phyloP scores from a whole-genome alignment of 2,113 vertebrate genomes.

The Montifringilla adamsi region DNA sequence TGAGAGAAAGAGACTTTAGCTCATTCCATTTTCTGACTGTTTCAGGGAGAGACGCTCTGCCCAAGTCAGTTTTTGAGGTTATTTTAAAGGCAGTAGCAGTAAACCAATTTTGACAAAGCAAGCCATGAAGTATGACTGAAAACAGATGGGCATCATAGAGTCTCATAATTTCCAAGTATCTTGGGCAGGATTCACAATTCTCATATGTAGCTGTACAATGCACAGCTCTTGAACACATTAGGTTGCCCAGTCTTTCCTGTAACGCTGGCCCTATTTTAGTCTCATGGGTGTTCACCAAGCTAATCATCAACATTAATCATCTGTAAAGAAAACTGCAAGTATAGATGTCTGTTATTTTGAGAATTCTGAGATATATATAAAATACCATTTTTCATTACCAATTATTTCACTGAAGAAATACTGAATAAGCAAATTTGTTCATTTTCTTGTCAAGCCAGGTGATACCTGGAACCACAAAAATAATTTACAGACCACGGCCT shows the following conservation, averaged over 20 bases:
- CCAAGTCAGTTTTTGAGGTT: background rate
- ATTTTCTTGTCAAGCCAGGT: background rate
- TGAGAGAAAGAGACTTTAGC: background rate
- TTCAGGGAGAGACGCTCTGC: background rate
- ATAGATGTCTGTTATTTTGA: background rate
- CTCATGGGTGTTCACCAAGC: background rate
- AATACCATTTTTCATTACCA: background rate
- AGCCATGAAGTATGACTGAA: background rate
- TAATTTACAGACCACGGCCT: background rate
- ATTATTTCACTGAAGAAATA: background rate
- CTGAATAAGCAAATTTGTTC: background rate
- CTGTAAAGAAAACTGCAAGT: background rate
- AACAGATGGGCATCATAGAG: background rate
- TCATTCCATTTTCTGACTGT: background rate
- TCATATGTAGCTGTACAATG: fast-evolving
- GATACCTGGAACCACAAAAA: background rate
- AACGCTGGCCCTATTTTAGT: fast-evolving
- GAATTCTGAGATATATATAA: background rate
- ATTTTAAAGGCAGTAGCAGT: background rate
- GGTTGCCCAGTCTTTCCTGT: fast-evolving
- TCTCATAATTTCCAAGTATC: background rate
- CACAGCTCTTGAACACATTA: background rate
- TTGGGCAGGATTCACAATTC: background rate
- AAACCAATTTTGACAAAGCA: background rate
- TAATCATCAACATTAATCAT: background rate